These are phyloP conservation scores for Pseudanteris insignis DNA, from an alignment of 2,888 invertebrate genomes.

Conservation along the genomic window DNA sequence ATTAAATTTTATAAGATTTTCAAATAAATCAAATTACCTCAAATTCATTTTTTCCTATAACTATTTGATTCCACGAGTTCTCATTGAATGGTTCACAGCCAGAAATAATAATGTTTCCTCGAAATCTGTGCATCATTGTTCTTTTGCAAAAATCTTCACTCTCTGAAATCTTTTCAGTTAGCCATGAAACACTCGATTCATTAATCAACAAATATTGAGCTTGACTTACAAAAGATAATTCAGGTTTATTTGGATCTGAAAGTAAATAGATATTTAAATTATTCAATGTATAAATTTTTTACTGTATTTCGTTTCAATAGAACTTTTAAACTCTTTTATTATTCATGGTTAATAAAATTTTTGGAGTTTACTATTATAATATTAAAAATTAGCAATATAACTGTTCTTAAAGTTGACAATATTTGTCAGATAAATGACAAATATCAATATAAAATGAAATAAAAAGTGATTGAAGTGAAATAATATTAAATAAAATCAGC, in stretches of 20 bases:
- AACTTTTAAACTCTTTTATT: no score
- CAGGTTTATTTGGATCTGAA: slow-evolving; percentile 49
- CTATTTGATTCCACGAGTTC: slow-evolving; percentile 74
- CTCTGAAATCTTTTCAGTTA: slow-evolving; percentile 71
- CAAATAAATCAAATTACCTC: slow-evolving; percentile 70
- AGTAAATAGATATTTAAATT: no score
- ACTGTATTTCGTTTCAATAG: neutral
- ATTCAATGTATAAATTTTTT: neutral
- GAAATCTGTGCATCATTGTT: slow-evolving; percentile 79
- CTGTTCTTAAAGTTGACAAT: no score
- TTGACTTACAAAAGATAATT: slow-evolving; percentile 80
- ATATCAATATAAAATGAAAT: no score
- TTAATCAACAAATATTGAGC: slow-evolving; percentile 88
- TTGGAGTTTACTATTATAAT: no score
- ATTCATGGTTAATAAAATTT: no score
- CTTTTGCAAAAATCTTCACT: slow-evolving; percentile 68
- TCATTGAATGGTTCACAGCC: slow-evolving; percentile 81
- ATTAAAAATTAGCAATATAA: no score
- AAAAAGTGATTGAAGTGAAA: no score
- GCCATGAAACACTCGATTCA: slow-evolving; percentile 78
- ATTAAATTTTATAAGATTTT: no score
- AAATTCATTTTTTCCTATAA: slow-evolving; percentile 74
- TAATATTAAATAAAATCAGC: no score
- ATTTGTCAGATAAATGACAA: no score
- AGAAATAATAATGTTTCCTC: slow-evolving; percentile 88